Conservation (phyloP, 2,888 invertebrate species). For the Lottia scabra region DNA sequence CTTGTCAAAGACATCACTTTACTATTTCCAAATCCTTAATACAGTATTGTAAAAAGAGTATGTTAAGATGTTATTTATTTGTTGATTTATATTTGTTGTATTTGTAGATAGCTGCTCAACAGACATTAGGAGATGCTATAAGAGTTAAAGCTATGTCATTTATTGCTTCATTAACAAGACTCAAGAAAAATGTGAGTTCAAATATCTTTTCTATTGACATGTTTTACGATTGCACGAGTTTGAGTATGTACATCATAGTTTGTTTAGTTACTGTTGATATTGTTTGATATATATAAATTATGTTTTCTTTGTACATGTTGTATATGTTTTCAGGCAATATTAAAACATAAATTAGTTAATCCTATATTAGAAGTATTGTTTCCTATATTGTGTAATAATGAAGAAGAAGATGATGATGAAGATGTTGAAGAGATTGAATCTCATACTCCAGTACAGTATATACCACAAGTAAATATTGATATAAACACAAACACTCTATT, state of each 20-base stretch:
- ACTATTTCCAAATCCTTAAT: neutral
- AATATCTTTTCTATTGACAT: no score
- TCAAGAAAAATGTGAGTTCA: conserved; percentile 79
- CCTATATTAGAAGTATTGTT: conserved; percentile 79
- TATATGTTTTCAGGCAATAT: conserved; percentile 70
- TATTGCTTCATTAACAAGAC: conserved; percentile 76
- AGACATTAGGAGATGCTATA: conserved; percentile 74
- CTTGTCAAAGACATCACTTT: neutral
- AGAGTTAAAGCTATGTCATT: conserved; percentile 79
- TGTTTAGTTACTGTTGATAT: no score
- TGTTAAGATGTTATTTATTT: neutral
- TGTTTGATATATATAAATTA: no score
- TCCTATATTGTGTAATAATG: conserved; percentile 77
- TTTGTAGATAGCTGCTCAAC: conserved; percentile 73
- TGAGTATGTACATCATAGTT: no score
- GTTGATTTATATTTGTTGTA: neutral
- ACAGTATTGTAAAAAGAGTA: neutral
- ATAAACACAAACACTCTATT: no score
- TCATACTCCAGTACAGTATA: conserved; percentile 77
- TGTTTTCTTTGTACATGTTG: neutral
- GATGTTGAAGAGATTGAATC: conserved; percentile 75
- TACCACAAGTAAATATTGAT: conserved; percentile 73
- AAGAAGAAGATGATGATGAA: conserved; percentile 76
- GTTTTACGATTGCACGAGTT: no score
- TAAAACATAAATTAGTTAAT: conserved; percentile 80